Evolutionary conservation across 2,797 vertebrate species (phyloP).

Genomic region (Sarcophilus harrisii): DNA sequence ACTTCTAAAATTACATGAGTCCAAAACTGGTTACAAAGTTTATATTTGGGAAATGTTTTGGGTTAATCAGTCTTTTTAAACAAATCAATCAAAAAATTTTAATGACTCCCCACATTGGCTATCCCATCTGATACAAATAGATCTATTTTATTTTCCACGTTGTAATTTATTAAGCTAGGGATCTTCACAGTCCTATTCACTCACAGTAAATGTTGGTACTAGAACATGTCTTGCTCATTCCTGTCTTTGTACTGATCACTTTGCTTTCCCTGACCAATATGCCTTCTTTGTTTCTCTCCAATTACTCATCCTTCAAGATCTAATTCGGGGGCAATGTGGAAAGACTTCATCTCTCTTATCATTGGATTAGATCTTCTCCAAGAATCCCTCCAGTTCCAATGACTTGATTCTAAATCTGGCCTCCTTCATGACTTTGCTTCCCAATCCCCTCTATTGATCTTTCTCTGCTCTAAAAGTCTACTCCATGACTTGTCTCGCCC

Average conservation of each 20-base stretch:
- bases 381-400: not conserved
- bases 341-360: not conserved
- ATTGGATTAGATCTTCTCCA: not conserved
- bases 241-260: not conserved
- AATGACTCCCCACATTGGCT: not conserved
- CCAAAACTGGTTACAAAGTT: not conserved
- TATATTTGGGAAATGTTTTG: constrained; percentile 20
- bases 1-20: not conserved
- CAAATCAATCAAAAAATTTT: not conserved
- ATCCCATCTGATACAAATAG: not conserved
- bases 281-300: not conserved
- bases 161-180: not conserved
- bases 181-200: not conserved
- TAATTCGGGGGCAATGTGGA: not conserved
- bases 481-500: not conserved
- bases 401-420: not conserved
- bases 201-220: not conserved
- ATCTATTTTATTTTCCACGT: not conserved
- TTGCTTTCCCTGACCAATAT: not conserved
- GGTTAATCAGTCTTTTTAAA: not conserved
- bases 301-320: not conserved
- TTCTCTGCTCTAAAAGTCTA: not conserved
- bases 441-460: not conserved
- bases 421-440: not conserved
- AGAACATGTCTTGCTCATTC: not conserved